phyloP scores from a whole-genome alignment of 1,140 invertebrate genomes.

The Trinorchestia longiramus region DNA sequence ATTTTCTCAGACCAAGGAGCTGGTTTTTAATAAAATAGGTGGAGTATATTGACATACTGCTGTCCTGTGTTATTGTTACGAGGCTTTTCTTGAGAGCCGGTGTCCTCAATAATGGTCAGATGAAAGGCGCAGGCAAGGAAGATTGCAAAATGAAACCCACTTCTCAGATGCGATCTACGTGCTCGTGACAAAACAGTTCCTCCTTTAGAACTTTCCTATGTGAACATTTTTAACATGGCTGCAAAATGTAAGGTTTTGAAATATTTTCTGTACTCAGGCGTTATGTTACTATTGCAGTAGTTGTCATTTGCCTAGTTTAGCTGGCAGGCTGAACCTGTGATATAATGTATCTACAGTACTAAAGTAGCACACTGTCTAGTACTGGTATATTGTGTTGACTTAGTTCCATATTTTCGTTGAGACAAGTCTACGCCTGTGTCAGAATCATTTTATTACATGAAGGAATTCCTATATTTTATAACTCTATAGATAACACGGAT shows the following conservation, averaged over 20 bases:
- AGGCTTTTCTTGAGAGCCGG: neutral
- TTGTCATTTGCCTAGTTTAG: neutral
- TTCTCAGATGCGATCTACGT: neutral
- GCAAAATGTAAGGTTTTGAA: neutral
- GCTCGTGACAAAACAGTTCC: neutral
- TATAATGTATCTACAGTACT: too few species aligned
- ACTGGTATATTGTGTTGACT: too few species aligned
- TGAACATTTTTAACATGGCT: neutral
- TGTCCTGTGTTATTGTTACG: neutral
- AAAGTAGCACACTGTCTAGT: too few species aligned
- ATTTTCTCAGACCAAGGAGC: neutral
- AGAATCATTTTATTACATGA: too few species aligned
- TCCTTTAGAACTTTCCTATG: too few species aligned
- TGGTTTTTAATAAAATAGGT: neutral
- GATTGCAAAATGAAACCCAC: neutral
- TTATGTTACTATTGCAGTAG: neutral
- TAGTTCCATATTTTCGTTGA: too few species aligned
- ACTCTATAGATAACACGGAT: too few species aligned
- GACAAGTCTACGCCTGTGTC: too few species aligned
- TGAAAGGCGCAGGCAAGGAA: neutral
- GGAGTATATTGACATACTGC: neutral
- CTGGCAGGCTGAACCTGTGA: neutral
- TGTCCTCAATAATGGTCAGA: neutral
- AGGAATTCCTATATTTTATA: too few species aligned
- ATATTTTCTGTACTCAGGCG: neutral